These are phyloP conservation scores for Agelas oroides DNA, from an alignment of 37 sponge, comb jelly and placozoan species.

Conservation along the genomic window DNA sequence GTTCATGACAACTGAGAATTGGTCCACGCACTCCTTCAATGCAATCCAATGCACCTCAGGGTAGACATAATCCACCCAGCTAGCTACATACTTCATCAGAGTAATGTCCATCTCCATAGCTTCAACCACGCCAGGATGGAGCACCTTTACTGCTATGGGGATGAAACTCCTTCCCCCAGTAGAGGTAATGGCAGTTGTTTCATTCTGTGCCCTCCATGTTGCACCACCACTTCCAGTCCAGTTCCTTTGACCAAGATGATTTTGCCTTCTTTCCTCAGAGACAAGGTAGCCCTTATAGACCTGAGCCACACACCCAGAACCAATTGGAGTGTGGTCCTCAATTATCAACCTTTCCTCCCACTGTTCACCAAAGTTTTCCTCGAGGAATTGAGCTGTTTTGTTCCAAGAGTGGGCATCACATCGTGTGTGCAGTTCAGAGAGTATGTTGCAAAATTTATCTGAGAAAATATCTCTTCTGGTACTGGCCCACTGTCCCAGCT, in stretches of 20 bases:
- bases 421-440: slow-evolving; percentile 64
- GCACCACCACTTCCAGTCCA: not conserved
- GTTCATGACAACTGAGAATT: slow-evolving; percentile 57
- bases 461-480: slow-evolving; percentile 70
- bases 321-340: slow-evolving; percentile 45
- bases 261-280: not conserved
- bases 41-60: slow-evolving; percentile 74
- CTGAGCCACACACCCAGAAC: slow-evolving; percentile 81
- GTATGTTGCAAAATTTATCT: slow-evolving; percentile 48
- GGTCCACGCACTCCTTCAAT: slow-evolving; percentile 65
- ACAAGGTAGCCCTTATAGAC: slow-evolving; percentile 61
- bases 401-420: slow-evolving; percentile 64
- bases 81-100: slow-evolving; percentile 60
- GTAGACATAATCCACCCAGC: slow-evolving; percentile 64
- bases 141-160: slow-evolving; percentile 74
- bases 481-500: slow-evolving; percentile 85
- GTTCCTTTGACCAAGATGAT: not conserved
- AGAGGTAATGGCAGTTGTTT: not conserved
- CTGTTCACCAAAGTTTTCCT: slow-evolving; percentile 39
- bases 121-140: slow-evolving; percentile 55
- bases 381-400: slow-evolving; percentile 43
- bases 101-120: slow-evolving; percentile 54
- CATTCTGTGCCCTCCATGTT: not conserved
- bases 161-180: not conserved
- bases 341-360: slow-evolving; percentile 53